These are phyloP conservation scores for Thomomys bottae DNA, from an alignment of 2,113 vertebrate species.

Conservation along the genomic window DNA sequence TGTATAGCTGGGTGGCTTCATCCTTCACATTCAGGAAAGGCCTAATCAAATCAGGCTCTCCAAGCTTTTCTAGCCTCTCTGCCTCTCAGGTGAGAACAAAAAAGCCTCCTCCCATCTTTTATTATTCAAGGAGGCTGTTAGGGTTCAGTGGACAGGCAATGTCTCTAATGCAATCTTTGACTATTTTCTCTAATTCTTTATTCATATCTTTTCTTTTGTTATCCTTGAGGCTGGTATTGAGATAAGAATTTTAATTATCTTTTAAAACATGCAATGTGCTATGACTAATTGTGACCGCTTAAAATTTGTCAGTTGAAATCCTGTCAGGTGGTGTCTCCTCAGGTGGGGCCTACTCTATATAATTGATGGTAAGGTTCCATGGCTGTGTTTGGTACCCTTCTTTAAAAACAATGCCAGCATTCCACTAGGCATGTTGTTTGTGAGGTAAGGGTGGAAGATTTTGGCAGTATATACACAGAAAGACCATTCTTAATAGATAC, in stretches of 20 bases:
- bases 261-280: not conserved
- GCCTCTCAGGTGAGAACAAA: not conserved
- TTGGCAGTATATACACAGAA: not conserved
- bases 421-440: not conserved
- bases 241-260: not conserved
- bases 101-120: not conserved
- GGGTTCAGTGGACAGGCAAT: not conserved
- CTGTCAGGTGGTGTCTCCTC: not conserved
- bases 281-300: not conserved
- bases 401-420: not conserved
- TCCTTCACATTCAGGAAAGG: not conserved
- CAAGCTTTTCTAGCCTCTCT: not conserved
- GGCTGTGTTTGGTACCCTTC: not conserved
- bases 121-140: not conserved
- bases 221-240: not conserved
- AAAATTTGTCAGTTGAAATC: not conserved
- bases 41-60: not conserved
- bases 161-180: not conserved
- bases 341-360: not conserved
- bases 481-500: not conserved
- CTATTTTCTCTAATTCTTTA: not conserved
- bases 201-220: not conserved
- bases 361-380: not conserved
- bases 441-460: not conserved
- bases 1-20: not conserved